These are phyloP conservation scores for Cyprinodon variegatus DNA, from an alignment of 2,113 vertebrate genomes.

Conservation along the genomic window DNA sequence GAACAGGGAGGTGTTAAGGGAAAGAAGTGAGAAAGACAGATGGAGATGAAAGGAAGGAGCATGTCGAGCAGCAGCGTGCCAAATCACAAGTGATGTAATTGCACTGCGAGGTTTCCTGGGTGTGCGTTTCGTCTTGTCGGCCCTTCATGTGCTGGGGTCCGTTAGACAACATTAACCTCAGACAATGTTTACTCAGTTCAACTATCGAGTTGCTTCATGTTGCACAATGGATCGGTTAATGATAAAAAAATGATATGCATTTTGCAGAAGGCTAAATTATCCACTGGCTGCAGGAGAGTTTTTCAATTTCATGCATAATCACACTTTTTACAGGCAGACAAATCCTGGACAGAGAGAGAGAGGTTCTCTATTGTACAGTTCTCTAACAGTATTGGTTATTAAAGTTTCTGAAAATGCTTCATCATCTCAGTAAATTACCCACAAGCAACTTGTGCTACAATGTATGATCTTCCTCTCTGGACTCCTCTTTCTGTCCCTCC, in stretches of 20 bases:
- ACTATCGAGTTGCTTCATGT: constrained; percentile 30
- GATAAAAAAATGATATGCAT: constrained; percentile 20
- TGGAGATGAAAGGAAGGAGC: constrained; percentile 45
- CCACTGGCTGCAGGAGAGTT: constrained; percentile 25
- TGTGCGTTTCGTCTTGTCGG: constrained; percentile 30
- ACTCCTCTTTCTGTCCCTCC: constrained; percentile 9
- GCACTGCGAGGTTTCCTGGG: constrained; percentile 47
- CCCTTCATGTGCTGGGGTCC: constrained; percentile 35
- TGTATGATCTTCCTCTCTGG: constrained; percentile 11
- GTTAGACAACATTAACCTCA: constrained; percentile 51
- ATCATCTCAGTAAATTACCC: constrained; percentile 15
- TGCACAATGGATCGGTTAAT: constrained; percentile 37
- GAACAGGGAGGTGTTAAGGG: constrained; percentile 57
- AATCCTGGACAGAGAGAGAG: constrained; percentile 25
- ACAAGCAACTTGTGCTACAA: not conserved
- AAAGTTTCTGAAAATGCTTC: constrained; percentile 6
- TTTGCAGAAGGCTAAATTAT: constrained; percentile 29
- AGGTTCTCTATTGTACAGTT: constrained; percentile 16
- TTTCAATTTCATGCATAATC: constrained; percentile 69
- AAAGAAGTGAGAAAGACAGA: constrained; percentile 68
- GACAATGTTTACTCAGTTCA: constrained; percentile 51
- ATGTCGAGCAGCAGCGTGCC: constrained; percentile 29
- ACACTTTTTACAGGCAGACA: constrained; percentile 51
- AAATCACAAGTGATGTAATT: constrained; percentile 49
- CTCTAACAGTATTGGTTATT: not conserved